Evolutionary conservation across 2,113 vertebrate genomes (phyloP).

Genomic region (Neomonachus schauinslandi): DNA sequence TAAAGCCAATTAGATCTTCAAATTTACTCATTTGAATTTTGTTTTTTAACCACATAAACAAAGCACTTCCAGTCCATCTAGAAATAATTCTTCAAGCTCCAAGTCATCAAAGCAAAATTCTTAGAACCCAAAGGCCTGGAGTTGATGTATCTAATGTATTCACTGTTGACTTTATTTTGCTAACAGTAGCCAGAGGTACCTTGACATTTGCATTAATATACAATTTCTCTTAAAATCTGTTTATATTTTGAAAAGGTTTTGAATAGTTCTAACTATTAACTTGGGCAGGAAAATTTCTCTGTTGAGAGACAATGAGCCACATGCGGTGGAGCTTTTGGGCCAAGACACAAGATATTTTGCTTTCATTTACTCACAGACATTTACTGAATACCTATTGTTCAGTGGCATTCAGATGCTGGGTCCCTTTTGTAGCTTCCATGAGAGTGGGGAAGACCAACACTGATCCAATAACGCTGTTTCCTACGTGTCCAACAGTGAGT

Average conservation of each 20-base stretch:
- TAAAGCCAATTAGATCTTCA: neutral
- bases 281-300: neutral
- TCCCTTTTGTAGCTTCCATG: neutral
- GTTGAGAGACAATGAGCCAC: neutral
- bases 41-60: neutral
- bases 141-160: neutral
- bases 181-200: neutral
- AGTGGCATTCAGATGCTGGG: neutral
- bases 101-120: neutral
- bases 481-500: neutral
- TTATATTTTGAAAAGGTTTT: conserved; percentile 58
- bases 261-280: neutral
- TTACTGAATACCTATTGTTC: neutral
- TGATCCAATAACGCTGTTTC: neutral
- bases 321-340: neutral
- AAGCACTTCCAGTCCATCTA: neutral
- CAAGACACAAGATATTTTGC: neutral
- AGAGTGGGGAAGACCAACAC: too few relatives aligned
- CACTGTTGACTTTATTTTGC: conserved; percentile 21
- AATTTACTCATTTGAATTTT: neutral
- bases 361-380: neutral
- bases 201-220: conserved; percentile 54
- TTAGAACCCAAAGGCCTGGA: neutral
- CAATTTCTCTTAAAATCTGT: conserved; percentile 35
- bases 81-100: neutral